Evolutionary conservation across 2,113 vertebrate species (phyloP), one percentile per base, ranked within the genome.

Genomic region (Progne subis): DNA sequence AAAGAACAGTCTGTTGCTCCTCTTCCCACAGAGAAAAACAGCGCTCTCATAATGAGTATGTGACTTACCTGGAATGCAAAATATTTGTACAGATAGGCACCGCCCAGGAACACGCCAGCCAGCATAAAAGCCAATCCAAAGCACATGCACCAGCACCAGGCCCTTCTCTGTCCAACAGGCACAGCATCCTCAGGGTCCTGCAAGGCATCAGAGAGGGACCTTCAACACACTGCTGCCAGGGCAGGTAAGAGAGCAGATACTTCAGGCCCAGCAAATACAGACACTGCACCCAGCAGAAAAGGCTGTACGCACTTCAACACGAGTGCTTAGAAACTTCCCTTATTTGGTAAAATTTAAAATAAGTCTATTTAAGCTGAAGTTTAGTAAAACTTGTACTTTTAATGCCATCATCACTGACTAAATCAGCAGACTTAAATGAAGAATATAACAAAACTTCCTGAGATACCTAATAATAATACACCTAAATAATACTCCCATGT

Each of bases 101-200:
- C 99, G 14, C 99, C 99, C 4, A 99, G 98, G 86, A 99, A 98
- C 86, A 99, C 98, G 5, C 99, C 99, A 14, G 99, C 99, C 84
- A 99, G 97, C 98, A 99, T 99, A 76, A 99, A 99, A 50, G 98
- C 99, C 77, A 99, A 69, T 43, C 99, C 99, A 56, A 99, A 98
- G 89, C 98, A 99, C 98, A 99, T 99, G 97, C 99, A 99, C 99
- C 99, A 99, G 95, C 99, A 99, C 99, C 99, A 99, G 76, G 99
- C 98, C 72, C 98, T 98, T 75, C 99, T 98, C 71, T 98, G 98
- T 68, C 95, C 98, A 64, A 98, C 92, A 20, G 96, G 97, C 52
- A 98, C 95, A 5, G 97, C 98, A 18, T 98, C 98, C 81, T 99
- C 99, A 1, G 98, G 97, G 93, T 99, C 99, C 99, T 99, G 60